Evolutionary conservation across 2,888 invertebrate species (phyloP).

Genomic region (Pegoplata infirma): DNA sequence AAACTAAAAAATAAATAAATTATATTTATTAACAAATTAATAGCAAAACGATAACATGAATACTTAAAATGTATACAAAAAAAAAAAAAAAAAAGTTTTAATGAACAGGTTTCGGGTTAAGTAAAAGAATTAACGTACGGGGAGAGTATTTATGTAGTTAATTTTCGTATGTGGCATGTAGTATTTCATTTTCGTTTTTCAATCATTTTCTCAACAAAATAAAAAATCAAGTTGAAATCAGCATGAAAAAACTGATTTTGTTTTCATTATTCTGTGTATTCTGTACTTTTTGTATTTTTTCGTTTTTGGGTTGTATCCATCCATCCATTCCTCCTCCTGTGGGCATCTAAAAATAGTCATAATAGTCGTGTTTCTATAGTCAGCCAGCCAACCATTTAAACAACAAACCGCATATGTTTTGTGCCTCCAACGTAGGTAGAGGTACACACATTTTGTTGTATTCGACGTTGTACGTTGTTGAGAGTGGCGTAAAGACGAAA

Average conservation of each 20-base stretch:
- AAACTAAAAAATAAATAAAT: not conserved
- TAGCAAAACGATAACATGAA: not conserved
- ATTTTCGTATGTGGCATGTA: not conserved
- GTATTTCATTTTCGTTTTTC: not conserved
- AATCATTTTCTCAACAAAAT: not conserved
- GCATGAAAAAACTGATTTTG: not conserved
- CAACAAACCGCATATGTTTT: not conserved
- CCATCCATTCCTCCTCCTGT: too few relatives aligned
- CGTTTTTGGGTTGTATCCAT: too few relatives aligned
- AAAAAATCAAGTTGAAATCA: not conserved
- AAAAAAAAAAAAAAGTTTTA: not conserved
- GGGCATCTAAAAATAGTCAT: not conserved
- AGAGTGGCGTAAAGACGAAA: too few relatives aligned
- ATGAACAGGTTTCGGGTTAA: not conserved
- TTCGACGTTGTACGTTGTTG: too few relatives aligned
- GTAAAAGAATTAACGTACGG: too few relatives aligned
- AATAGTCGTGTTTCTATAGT: not conserved
- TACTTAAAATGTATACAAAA: too few relatives aligned
- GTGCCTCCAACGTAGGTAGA: not conserved
- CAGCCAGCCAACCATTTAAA: not conserved
- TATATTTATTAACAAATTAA: not conserved
- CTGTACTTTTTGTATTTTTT: not conserved
- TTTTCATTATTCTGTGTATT: not conserved
- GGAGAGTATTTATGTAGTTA: not conserved
- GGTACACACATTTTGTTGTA: too few relatives aligned